These are phyloP conservation scores for Neosalanx taihuensis DNA, from an alignment of 2,797 vertebrate genomes.

Conservation along the genomic window DNA sequence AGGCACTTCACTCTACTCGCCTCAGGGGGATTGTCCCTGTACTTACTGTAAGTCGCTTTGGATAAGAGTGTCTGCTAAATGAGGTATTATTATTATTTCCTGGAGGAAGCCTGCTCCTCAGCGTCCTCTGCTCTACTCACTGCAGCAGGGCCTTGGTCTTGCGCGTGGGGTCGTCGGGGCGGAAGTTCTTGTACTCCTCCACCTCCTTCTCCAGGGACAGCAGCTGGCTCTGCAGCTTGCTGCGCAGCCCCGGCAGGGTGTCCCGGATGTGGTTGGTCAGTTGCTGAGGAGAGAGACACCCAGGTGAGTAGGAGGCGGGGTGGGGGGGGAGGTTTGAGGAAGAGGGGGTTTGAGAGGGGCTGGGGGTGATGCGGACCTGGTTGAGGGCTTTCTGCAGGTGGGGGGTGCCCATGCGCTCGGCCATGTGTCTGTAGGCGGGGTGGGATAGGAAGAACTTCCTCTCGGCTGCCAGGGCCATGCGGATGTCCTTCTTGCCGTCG, in stretches of 20 bases:
- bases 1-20: too few relatives aligned
- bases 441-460: slow-evolving; percentile 98
- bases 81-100: too few relatives aligned
- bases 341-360: not conserved
- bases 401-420: slow-evolving; percentile 94
- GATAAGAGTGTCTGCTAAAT: too few relatives aligned
- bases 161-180: slow-evolving; percentile 92
- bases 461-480: slow-evolving; percentile 87
- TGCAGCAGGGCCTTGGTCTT: slow-evolving; percentile 97
- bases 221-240: slow-evolving; percentile 94
- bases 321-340: not conserved
- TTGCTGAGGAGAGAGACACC: slow-evolving; percentile 75
- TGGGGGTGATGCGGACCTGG: slow-evolving; percentile 74
- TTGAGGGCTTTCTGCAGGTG: slow-evolving; percentile 91
- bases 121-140: slow-evolving; percentile 67
- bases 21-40: too few relatives aligned
- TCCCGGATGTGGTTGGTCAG: slow-evolving; percentile 97
- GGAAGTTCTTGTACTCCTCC: slow-evolving; percentile 96
- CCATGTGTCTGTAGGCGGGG: slow-evolving; percentile 90
- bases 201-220: slow-evolving; percentile 96
- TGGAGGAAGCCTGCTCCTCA: too few relatives aligned
- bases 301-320: not conserved
- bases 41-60: too few relatives aligned
- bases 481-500: slow-evolving; percentile 95
- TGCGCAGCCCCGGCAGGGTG: slow-evolving; percentile 87